phyloP scores from a whole-genome alignment of 2,888 invertebrate genomes.

The Heteromurus nitidus region DNA sequence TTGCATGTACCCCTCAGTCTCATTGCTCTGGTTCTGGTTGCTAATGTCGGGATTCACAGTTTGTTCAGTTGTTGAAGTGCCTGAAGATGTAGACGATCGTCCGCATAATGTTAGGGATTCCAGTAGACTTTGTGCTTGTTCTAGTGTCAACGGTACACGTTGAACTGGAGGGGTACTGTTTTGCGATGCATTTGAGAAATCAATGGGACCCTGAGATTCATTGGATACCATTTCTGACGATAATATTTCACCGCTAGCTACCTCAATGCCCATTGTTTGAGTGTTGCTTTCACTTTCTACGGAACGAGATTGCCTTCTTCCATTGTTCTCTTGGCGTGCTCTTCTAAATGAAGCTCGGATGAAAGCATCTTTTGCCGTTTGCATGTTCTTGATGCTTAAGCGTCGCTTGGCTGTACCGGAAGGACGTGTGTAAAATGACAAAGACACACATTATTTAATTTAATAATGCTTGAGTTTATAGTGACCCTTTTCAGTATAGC shows the following conservation, averaged over 20 bases:
- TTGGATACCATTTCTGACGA: not conserved
- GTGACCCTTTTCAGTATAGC: not conserved
- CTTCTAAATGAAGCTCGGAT: slow-evolving; percentile 25
- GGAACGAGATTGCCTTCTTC: not conserved
- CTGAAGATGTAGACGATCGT: not conserved
- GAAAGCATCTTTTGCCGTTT: slow-evolving; percentile 29
- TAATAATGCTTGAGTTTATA: not conserved
- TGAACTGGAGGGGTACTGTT: not conserved
- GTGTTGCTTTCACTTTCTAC: not conserved
- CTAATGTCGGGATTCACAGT: not conserved
- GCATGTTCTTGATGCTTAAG: slow-evolving; percentile 39
- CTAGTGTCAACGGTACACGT: slow-evolving; percentile 25
- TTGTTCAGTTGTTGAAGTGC: no score
- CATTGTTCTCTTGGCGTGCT: not conserved
- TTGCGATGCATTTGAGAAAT: not conserved
- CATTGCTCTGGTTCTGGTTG: not conserved
- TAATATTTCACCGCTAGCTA: not conserved
- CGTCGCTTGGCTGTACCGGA: slow-evolving; percentile 16
- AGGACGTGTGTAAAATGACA: not conserved
- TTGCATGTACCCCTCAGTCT: not conserved
- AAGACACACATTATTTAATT: not conserved
- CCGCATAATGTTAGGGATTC: slow-evolving; percentile 30
- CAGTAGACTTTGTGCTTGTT: slow-evolving; percentile 26
- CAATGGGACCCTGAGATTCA: not conserved
- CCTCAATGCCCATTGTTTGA: not conserved